These are phyloP conservation scores for Podabrus alpinus DNA, from an alignment of 2,888 invertebrate species.

Conservation along the genomic window DNA sequence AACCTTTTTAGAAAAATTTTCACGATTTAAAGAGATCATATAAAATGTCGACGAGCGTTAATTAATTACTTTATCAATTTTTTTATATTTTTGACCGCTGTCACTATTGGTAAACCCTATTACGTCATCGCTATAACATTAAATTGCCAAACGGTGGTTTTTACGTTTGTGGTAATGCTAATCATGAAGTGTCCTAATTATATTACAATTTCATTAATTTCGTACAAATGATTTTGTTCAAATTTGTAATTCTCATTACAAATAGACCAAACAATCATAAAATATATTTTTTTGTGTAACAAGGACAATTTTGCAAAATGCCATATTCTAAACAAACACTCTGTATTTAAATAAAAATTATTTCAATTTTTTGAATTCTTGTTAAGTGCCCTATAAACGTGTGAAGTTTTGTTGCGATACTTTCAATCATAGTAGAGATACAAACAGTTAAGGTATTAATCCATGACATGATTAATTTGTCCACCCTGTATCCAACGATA, in stretches of 20 bases:
- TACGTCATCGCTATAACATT: constrained; percentile 20
- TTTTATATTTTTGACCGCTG: constrained; percentile 6
- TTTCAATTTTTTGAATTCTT: too few species aligned
- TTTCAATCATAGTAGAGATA: too few species aligned
- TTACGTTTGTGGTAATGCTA: constrained; percentile 22
- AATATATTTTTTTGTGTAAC: not conserved
- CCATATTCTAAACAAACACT: too few species aligned
- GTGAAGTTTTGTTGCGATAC: too few species aligned
- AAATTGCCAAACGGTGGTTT: constrained; percentile 12
- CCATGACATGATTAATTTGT: too few species aligned
- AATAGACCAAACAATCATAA: not conserved
- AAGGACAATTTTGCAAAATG: too few species aligned
- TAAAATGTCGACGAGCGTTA: not conserved
- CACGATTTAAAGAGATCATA: not conserved
- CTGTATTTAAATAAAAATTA: too few species aligned
- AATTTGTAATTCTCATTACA: not conserved
- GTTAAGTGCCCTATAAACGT: too few species aligned
- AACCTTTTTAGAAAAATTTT: not conserved
- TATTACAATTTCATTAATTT: not conserved
- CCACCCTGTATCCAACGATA: too few species aligned
- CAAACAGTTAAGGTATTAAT: too few species aligned
- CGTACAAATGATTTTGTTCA: not conserved
- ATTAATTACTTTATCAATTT: not conserved
- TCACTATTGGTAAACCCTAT: constrained; percentile 25
- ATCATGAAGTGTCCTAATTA: constrained; percentile 5